Evolutionary conservation across 53 echinoderm and acorn worm species (phyloP), one percentile per base, ranked within the genome.

Genomic region (Pentamera pediparva): DNA sequence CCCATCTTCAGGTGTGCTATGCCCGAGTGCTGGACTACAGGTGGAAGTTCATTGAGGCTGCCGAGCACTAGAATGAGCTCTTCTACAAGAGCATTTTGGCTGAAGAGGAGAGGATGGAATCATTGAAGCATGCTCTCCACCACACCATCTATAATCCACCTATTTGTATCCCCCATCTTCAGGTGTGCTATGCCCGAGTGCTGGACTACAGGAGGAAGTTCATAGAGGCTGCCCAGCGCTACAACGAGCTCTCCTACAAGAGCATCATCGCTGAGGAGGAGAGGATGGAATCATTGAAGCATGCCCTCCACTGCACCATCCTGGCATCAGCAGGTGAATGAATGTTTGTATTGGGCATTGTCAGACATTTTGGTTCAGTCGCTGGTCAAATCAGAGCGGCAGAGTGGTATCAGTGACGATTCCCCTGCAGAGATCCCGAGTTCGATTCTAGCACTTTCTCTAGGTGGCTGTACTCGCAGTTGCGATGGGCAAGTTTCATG

Each of bases 151-250:
- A n/a, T 45, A 45, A 45, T 45, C 12, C n/a, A 24, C 18, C 27
- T 38, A 1, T 29, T 54, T 7, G 3, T 60, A 24, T 62, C 36
- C 38, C 36, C 35, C 63, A 19, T 6, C n/a, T 31, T 9, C 17
- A 98, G 98, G 98, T 98, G 12, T 98, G 98, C 74, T 98, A 98
- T 84, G 98, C 98, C 28, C 40, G 98, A 57, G 92, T 98, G 49
- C 62, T 98, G 51, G 98, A 98, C 54, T 98, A 98, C 78, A 84
- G 92, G 26, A 71, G 98, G 6, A 98, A 98, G 78, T 98, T 98
- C 70, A 98, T 98, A 11, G 98, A 92, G 53, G 98, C 98, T 57
- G 98, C 98, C 26, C 98, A 98, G 73, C 79, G 91, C 13, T 98
- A 98, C 76, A 98, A 98, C 70, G 98, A 98, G 65, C 57, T 98